phyloP scores from a whole-genome alignment of 1,140 invertebrate genomes.

The Halictus rubicundus region DNA sequence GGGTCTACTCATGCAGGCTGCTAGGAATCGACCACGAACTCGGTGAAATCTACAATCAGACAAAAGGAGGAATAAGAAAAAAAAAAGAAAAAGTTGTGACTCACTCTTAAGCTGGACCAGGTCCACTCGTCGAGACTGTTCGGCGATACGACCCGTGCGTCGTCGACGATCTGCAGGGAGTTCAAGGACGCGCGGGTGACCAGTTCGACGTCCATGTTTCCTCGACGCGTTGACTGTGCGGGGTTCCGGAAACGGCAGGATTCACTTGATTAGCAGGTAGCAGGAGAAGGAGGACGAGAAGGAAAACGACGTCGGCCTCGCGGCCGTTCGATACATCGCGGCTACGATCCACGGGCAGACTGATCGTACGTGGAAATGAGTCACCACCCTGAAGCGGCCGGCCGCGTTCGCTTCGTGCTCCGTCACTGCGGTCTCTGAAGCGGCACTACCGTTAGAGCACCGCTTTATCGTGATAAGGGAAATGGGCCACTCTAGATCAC shows the following conservation, averaged over 20 bases:
- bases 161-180: constrained; percentile 73
- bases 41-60: too few species aligned
- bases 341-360: constrained; percentile 39
- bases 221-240: not conserved
- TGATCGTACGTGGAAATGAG: constrained; percentile 52
- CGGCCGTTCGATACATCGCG: constrained; percentile 44
- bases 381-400: constrained; percentile 30
- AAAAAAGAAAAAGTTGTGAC: constrained; percentile 21
- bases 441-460: constrained; percentile 13
- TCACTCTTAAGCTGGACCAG: constrained; percentile 76
- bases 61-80: not conserved
- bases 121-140: constrained; percentile 76
- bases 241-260: not conserved
- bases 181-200: constrained; percentile 74
- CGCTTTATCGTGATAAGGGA: constrained; percentile 69
- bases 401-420: constrained; percentile 16
- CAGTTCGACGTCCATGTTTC: constrained; percentile 74
- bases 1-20: too few species aligned
- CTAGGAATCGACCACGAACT: too few species aligned
- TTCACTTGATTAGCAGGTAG: constrained; percentile 5
- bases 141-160: constrained; percentile 71
- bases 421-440: constrained; percentile 23
- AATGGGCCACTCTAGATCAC: constrained; percentile 67
- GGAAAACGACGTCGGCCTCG: not conserved
- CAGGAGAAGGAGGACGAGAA: not conserved